Evolutionary conservation across 2,888 invertebrate genomes (phyloP), one percentile per base, ranked within the genome.

Genomic region (Rosalia funebris): DNA sequence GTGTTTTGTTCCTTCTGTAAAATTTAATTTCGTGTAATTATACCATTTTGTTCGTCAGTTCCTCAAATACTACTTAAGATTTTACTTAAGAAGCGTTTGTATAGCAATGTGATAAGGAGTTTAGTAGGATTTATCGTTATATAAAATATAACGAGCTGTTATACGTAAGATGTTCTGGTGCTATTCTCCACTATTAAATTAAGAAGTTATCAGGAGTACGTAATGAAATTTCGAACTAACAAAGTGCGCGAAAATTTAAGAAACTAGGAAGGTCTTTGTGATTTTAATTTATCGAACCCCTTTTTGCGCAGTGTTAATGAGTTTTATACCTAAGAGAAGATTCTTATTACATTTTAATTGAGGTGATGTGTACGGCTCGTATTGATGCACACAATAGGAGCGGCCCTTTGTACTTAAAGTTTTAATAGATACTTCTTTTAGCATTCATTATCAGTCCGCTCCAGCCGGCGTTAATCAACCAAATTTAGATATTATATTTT

Each of bases 291-390:
- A 75, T 76, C 71, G 74, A 69, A 69, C 74, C 76, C 76, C 76
- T 79, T 79, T 70, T 78, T 75, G 78, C 77, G 73, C 75, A 75
- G 78, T 80, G 79, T 81, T 81, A 81, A 81, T 80, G 81, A 81
- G 81, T 81, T 81, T 79, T 76, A 77, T 76, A 77, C 78, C 71
- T 68, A 66, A 76, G 78, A 76, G 75, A 72, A 78, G 79, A 80
- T 81, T 82, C 81, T 82, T 82, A 81, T 82, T 82, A 81, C 82
- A 77, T 82, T 81, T 81, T 82, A 82, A 82, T 82, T 82, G 82
- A 82, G 81, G 80, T 80, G 80, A 81, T 80, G 80, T 80, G 81
- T 80, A 80, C 79, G 75, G 77, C 72, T 72, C 72, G 78, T 80
- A 81, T 80, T 78, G 80, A 79, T 66, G 71, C 67, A 62, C 66